Base-by-base conservation (phyloP, 2,888 invertebrate genomes). In the Rotaria macrura region DNA sequence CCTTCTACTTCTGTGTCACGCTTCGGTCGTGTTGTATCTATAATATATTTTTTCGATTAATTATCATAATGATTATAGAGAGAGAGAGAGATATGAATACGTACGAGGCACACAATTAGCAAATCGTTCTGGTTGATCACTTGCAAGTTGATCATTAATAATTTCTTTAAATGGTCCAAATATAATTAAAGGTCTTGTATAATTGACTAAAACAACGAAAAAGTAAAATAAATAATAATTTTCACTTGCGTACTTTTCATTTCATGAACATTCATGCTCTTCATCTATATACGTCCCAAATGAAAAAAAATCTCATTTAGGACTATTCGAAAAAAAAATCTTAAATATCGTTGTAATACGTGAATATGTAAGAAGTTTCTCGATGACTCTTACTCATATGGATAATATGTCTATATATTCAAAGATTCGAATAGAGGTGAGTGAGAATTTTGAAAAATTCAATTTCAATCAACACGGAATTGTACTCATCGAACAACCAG, bases 81-180 rank as follows among this genome's bases (percentile, higher is more conserved):
- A 23, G 34, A 54, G 14, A 14, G 17, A 47, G 65, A 34, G 34
- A 38, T 47, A 38, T 12, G 23, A 52, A 52, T 49, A 94, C 95
- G 94, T 92, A 98, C 98, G 99, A 92, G 99, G 99, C 89, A 99
- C 98, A 93, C 99, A 99, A 92, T 96, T 97, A 89, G 97, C 97
- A 92, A 98, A 99, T 92, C 96, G 95, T 88, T 98, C 97, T 34
- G 99, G 98, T 92, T 96, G 96, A 92, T 98, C 97, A 29, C 96
- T 96, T 91, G 99, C 98, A 88, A 99, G 94, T 92, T 99, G 98
- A 91, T 99, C 99, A 92, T 98, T 99, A 90, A 99, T 96, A 89
- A 97, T 94, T 92, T 99, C 99, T 92, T 99, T 99, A 87, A 98
- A 93, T 72, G 98, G 97, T 87, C 99, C 99, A 89, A 99, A 93